phyloP scores from a whole-genome alignment of 2,888 invertebrate species.

The Coelopa pilipes region DNA sequence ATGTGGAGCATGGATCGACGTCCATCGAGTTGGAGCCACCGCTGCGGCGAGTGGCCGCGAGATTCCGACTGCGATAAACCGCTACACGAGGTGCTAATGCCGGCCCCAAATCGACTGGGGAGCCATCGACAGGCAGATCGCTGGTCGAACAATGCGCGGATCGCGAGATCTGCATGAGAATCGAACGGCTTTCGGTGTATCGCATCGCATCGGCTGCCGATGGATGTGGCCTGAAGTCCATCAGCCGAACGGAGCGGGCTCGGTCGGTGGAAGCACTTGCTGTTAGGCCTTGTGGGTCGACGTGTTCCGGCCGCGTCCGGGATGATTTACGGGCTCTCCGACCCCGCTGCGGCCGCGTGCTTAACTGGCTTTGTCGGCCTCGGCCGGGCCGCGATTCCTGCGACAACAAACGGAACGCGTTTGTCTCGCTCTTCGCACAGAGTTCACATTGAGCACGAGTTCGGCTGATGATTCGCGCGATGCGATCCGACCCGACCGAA shows the following conservation, averaged over 20 bases:
- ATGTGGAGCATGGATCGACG: not conserved
- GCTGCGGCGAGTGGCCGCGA: not conserved
- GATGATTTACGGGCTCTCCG: no score
- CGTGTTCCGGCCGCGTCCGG: no score
- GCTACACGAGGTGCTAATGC: slow-evolving; percentile 10
- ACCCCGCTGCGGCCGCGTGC: no score
- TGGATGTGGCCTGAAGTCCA: no score
- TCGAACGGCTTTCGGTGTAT: not conserved
- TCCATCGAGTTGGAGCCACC: not conserved
- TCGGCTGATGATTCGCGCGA: not conserved
- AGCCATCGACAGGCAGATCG: slow-evolving; percentile 11
- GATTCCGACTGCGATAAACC: not conserved
- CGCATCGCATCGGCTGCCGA: no score
- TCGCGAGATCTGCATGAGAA: slow-evolving; percentile 32
- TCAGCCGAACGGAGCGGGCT: no score
- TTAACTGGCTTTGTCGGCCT: no score
- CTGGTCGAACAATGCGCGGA: not conserved
- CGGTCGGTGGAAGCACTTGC: no score
- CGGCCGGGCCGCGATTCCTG: no score
- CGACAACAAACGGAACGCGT: slow-evolving; percentile 2
- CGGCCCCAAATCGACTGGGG: not conserved
- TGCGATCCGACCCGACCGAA: not conserved
- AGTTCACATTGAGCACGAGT: slow-evolving; percentile 30
- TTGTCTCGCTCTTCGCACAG: slow-evolving; percentile 10
- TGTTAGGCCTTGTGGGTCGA: no score